Evolutionary conservation across 2,888 invertebrate genomes (phyloP).

Genomic region (Standfussiana lucernea): DNA sequence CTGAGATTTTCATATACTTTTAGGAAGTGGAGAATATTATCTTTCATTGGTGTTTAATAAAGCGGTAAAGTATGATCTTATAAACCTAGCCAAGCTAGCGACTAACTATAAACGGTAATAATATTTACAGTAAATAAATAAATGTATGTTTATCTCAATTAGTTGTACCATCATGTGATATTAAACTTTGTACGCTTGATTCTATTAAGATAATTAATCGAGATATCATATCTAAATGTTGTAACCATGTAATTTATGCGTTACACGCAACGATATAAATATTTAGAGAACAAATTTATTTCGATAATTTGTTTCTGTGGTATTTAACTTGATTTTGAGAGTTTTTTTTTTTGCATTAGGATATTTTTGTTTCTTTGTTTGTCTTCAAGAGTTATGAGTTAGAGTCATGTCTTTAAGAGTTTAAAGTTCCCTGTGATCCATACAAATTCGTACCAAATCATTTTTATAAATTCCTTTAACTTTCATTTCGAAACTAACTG

Average conservation of each 20-base stretch:
- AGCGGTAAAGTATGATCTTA: constrained; percentile 73
- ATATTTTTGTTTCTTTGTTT: neutral
- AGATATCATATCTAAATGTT: constrained; percentile 62
- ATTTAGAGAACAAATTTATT: constrained; percentile 40
- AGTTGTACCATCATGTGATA: constrained; percentile 67
- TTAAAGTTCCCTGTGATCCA: neutral
- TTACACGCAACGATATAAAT: constrained; percentile 32
- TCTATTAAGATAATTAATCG: constrained; percentile 70
- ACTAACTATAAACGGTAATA: constrained; percentile 70
- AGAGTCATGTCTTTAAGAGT: neutral
- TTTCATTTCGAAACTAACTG: constrained; percentile 20
- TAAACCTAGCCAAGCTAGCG: constrained; percentile 69
- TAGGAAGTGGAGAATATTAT: constrained; percentile 66
- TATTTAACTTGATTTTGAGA: neutral
- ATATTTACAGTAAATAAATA: constrained; percentile 75
- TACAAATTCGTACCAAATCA: neutral
- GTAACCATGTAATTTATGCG: constrained; percentile 50
- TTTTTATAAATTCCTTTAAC: neutral
- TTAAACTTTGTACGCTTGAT: constrained; percentile 68
- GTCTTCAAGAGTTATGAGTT: too few species aligned
- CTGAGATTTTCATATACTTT: constrained; percentile 64
- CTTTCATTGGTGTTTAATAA: constrained; percentile 72
- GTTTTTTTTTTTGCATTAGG: neutral
- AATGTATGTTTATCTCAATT: constrained; percentile 72
- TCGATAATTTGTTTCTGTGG: constrained; percentile 13